These are phyloP conservation scores for Agapornis roseicollis DNA, from an alignment of 2,113 vertebrate genomes.

Conservation along the genomic window DNA sequence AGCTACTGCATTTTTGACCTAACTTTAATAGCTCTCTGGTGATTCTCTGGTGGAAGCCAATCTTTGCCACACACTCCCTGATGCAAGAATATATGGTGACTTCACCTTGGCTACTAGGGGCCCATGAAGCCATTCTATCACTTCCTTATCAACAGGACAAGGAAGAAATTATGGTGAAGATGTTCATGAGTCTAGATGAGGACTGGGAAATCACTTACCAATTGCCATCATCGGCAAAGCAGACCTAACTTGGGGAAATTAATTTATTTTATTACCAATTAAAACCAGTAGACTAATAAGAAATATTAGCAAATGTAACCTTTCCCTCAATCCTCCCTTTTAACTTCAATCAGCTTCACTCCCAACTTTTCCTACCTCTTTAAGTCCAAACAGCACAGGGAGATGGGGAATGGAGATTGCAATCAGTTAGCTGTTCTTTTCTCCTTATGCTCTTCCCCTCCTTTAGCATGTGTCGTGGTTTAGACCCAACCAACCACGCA, in stretches of 20 bases:
- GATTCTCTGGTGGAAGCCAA: background rate
- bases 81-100: background rate
- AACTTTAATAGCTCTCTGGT: background rate
- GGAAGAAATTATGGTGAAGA: background rate
- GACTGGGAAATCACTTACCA: background rate
- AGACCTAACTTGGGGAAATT: background rate
- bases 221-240: background rate
- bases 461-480: fast-evolving
- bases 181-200: background rate
- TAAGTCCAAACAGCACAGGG: background rate
- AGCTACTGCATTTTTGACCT: background rate
- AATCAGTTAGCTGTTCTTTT: background rate
- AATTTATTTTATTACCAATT: background rate
- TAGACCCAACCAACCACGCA: too few species aligned
- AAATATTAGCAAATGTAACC: background rate
- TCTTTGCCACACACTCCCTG: background rate
- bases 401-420: background rate
- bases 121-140: background rate
- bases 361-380: background rate
- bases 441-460: background rate
- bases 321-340: background rate
- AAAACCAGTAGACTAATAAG: background rate
- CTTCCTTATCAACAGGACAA: background rate
- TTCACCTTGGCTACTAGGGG: background rate
- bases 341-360: background rate